Base-by-base conservation (phyloP, 2,113 vertebrate species). In the Amblyornis subalaris region DNA sequence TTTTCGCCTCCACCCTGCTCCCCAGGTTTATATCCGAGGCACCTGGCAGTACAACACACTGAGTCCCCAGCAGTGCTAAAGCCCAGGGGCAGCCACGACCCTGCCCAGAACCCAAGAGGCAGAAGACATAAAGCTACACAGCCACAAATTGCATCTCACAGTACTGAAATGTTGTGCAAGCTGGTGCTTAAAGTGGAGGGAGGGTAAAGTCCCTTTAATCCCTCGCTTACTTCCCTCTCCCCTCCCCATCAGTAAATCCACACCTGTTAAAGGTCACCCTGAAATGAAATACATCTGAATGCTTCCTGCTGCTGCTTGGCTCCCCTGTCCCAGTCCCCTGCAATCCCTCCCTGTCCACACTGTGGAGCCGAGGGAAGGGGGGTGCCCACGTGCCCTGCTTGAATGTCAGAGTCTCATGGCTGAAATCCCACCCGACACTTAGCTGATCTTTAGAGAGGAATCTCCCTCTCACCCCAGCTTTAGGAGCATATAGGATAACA, bases 231-330 rank as follows among this genome's bases (percentile, higher is more conserved):
- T 92, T 95, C 79, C 88, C 94, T 92, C 88, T 96, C 82, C 83
- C 82, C 82, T 91, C 92, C 71, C 85, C 55, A 71, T 76, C 94
- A 20, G 79, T 92, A 96, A 96, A 96, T 96, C 94, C 95, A 96
- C 95, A 96, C 96, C 96, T 96, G 96, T 92, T 96, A 96, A 96
- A 96, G 96, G 96, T 96, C 96, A 96, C 92, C 95, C 96, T 96
- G 96, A 96, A 94, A 95, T 75, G 61, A 94, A 96, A 96, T 88
- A 88, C 73, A 71, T 80, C 66, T 31, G 70, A 89, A 88, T 54
- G 23, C 72, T 60, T 66, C 86, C 86, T 65, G 25, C 61, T 90
- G 57, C 80, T 78, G 73, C 86, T 77, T 73, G 48, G 83, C 90
- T 93, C 31, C 31, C 44, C 51, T 24, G 9, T 48, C 89, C 90